Base-by-base conservation (phyloP, 2,797 vertebrate genomes). In the Carcharodon carcharias region DNA sequence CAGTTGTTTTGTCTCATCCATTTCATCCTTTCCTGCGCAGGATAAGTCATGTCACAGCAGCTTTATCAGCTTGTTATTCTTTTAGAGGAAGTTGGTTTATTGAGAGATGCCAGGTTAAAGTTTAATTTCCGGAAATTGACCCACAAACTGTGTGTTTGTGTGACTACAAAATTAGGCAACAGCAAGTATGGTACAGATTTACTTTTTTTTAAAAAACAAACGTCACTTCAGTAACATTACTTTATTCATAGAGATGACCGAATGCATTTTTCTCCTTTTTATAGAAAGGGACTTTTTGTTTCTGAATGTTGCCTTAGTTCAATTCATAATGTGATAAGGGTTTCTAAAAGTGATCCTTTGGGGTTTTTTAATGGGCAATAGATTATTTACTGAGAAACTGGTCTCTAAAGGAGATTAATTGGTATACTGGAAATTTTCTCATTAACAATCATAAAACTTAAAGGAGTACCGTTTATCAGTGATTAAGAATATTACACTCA, bases 291-390 rank as follows among this genome's bases (percentile, higher is more conserved):
- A 1, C 18, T n/a, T 92, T 92, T 92, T 63, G 58, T 63, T 63
- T 40, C 58, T 63, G 54, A 63, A 63, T 35, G 16, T 8, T 58
- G 14, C 35, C 31, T 63, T 63, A 58, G 5, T 63, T 92, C 56
- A 92, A 92, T 92, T 92, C 89, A 92, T 92, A n/a, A n/a, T 40
- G 56, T 40, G 89, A 92, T 35, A 63, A 91, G 63, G 16, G 40
- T n/a, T 63, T n/a, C 58, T 61, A 92, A 92, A 63, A 35, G 16
- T n/a, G 58, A 63, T 58, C 89, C 4, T 92, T 92, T 58, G 88
- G 56, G 88, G 54, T 18, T 92, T 92, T 92, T 92, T 92, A 61
- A 50, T 63, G 58, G 88, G 58, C 56, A 61, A n/a, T 21, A 16
- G 58, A 58, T 21, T 1, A 2, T 23, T 61, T n/a, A 21, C 56